Conservation (phyloP, 2,113 vertebrate species). For the Pituophis catenifer region DNA sequence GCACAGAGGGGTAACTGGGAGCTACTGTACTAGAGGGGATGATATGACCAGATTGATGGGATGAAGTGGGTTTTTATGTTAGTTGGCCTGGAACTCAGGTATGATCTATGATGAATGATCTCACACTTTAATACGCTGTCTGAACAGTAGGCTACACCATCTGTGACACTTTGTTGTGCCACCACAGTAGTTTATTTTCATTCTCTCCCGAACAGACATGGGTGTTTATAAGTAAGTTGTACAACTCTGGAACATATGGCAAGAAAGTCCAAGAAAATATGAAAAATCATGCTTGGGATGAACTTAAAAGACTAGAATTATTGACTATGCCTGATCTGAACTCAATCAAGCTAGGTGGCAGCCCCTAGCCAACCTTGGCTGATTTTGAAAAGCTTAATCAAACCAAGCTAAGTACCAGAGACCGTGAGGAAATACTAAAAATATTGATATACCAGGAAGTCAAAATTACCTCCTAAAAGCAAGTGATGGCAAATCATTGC, state of each 20-base stretch:
- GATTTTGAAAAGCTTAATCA: not conserved
- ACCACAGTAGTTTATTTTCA: not conserved
- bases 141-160: slow-evolving; percentile 37
- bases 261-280: not conserved
- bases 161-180: slow-evolving; percentile 23
- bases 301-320: not conserved
- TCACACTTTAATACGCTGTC: slow-evolving; percentile 8
- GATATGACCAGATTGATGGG: slow-evolving; percentile 40
- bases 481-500: not conserved
- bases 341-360: not conserved
- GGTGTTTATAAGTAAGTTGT: not conserved
- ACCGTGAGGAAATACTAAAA: not conserved
- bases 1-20: slow-evolving; percentile 19
- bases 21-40: not conserved
- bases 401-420: not conserved
- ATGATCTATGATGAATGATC: slow-evolving; percentile 40
- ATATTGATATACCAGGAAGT: not conserved
- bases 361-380: not conserved
- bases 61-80: slow-evolving; percentile 19
- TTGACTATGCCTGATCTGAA: not conserved
- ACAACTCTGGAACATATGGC: not conserved
- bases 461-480: not conserved
- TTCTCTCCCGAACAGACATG: slow-evolving; percentile 1
- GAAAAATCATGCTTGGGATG: not conserved
- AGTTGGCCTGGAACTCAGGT: slow-evolving; percentile 24